These are phyloP conservation scores for Drosophila rubida DNA, from an alignment of 2,888 invertebrate species.

Conservation along the genomic window DNA sequence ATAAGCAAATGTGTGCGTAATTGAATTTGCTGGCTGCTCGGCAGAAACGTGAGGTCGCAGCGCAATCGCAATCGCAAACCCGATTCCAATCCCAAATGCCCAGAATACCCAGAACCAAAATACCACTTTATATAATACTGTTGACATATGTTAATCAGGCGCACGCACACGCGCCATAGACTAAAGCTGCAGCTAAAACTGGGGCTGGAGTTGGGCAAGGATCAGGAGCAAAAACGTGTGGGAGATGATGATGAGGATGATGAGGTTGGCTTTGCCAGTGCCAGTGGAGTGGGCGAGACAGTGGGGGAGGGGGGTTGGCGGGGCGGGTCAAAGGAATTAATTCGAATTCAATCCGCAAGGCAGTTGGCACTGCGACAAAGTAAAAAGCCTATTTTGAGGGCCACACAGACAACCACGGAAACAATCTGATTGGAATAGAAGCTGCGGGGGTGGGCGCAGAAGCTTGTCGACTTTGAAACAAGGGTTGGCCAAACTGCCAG, in stretches of 20 bases:
- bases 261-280: constrained; percentile 44
- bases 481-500: constrained; percentile 68
- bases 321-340: constrained; percentile 83
- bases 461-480: constrained; percentile 66
- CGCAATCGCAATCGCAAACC: constrained; percentile 16
- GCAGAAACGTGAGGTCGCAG: constrained; percentile 35
- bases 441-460: constrained; percentile 22
- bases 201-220: constrained; percentile 37
- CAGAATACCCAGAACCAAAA: constrained; percentile 59
- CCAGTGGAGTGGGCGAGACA: constrained; percentile 46
- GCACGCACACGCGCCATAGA: constrained; percentile 79
- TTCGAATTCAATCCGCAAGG: constrained; percentile 82
- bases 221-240: constrained; percentile 62
- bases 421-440: constrained; percentile 84
- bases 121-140: constrained; percentile 82
- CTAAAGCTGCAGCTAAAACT: constrained; percentile 18
- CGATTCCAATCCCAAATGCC: constrained; percentile 45
- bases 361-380: constrained; percentile 67
- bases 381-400: constrained; percentile 78
- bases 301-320: constrained; percentile 46
- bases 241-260: constrained; percentile 53
- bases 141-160: constrained; percentile 85
- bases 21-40: constrained; percentile 73
- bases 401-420: constrained; percentile 74
- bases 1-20: constrained; percentile 77